phyloP scores from a whole-genome alignment of 2,888 invertebrate species.

The Acanthosoma haemorrhoidale region DNA sequence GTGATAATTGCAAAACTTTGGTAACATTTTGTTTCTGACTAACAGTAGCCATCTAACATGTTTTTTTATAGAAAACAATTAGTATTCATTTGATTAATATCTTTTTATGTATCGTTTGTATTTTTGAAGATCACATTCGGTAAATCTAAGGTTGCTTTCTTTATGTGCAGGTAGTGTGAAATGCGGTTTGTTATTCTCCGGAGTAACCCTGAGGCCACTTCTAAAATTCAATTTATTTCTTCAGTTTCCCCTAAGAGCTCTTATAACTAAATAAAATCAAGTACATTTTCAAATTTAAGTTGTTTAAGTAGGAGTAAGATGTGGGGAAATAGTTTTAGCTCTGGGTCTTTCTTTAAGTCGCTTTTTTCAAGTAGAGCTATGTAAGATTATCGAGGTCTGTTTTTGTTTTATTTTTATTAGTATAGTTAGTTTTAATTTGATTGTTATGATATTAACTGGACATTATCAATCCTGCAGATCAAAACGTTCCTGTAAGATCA shows the following conservation, averaged over 20 bases:
- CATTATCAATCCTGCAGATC: constrained; percentile 2
- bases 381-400: constrained; percentile 6
- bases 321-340: constrained; percentile 9
- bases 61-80: neutral
- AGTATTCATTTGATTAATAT: neutral
- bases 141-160: constrained; percentile 27
- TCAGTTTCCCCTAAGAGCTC: constrained; percentile 24
- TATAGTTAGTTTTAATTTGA: neutral
- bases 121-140: constrained; percentile 11
- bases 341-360: neutral
- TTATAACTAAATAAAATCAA: constrained; percentile 18
- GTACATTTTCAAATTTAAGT: constrained; percentile 10
- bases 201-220: constrained; percentile 23
- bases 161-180: constrained; percentile 30
- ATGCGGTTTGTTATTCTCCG: constrained; percentile 25
- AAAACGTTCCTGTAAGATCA: constrained; percentile 12
- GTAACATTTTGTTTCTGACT: neutral
- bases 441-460: neutral
- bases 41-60: neutral
- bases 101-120: constrained; percentile 1
- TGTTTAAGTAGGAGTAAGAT: constrained; percentile 2
- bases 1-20: neutral
- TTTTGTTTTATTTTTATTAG: neutral
- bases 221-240: constrained; percentile 26
- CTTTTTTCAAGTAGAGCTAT: neutral